Evolutionary conservation across 1,140 invertebrate species (phyloP).

Genomic region (Macrocentrus cingulum): DNA sequence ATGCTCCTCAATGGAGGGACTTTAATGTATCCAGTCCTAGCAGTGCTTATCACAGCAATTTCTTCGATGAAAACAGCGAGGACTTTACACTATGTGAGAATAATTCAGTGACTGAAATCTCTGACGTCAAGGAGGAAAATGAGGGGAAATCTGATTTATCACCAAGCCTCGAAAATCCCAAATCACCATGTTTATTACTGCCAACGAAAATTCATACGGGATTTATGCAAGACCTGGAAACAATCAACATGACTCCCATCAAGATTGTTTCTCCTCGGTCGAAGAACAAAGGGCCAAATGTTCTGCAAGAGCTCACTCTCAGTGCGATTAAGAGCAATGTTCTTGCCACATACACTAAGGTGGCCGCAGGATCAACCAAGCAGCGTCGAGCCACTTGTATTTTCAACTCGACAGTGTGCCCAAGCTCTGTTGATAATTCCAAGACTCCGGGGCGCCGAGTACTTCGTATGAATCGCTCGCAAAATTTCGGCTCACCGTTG

Average conservation of each 20-base stretch:
- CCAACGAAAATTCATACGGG: neutral
- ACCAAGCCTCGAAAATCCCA: too few relatives aligned
- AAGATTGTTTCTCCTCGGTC: neutral
- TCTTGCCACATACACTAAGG: neutral
- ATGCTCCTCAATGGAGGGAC: too few relatives aligned
- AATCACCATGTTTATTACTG: neutral
- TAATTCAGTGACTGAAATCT: too few relatives aligned
- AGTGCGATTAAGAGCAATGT: neutral
- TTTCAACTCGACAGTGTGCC: neutral
- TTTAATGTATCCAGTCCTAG: too few relatives aligned
- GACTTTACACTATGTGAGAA: too few relatives aligned
- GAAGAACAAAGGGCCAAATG: neutral
- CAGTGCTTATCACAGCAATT: too few relatives aligned
- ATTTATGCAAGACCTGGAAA: neutral
- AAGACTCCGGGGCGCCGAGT: neutral
- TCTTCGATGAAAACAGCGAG: too few relatives aligned
- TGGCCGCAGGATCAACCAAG: neutral
- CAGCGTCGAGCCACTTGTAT: neutral
- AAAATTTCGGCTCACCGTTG: neutral
- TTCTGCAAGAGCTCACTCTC: neutral
- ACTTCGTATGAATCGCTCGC: neutral
- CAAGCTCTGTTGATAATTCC: neutral
- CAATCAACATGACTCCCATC: constrained; percentile 1
- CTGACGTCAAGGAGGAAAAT: too few relatives aligned
- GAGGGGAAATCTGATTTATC: too few relatives aligned